Evolutionary conservation across 2,797 vertebrate genomes (phyloP), one percentile per base, ranked within the genome.

Genomic region (Melanotaenia trifasciata): DNA sequence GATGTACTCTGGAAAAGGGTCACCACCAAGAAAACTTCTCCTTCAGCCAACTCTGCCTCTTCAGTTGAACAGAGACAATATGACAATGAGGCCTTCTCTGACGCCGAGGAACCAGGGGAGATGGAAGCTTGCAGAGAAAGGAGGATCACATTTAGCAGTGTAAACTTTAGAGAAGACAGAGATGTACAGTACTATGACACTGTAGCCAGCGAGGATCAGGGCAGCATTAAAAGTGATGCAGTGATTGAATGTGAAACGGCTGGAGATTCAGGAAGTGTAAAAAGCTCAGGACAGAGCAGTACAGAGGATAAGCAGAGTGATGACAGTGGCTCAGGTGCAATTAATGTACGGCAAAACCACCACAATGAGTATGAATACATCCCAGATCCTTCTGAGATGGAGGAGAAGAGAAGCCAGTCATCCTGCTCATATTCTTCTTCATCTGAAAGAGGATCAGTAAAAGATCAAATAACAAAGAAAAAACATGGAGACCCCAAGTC

Each of bases 21-120:
- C 22, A 28, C 28, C 72, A 70, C 33, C 4, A 90, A 82, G 63
- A 94, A 90, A 84, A 78, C 38, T 0, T 43, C 87, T 0, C 0
- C 62, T 38, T 18, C 53, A 66, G 50, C 76, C 11, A 61, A 67
- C 63, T 20, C 85, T 5, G 80, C 53, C 51, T 74, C 85, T 16
- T 13, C 33, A 22, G 74, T 59, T 12, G 84, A 73, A 47, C 86
- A 84, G 1, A 76, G 16, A 0, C 92, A 88, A 32, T 94, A 96
- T 33, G 89, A 93, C 7, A 98, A 98, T 56, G 82, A 92, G 68
- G 96, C 90, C n/a, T 97, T 92, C 90, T 89, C 51, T 0, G 81
- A 83, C 16, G 79, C 81, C 16, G 89, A 81, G 0, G 90, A 89
- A 30, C 73, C 50, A 12, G 79, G 72, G 20, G 69, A 58, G 24